phyloP scores from a whole-genome alignment of 2,797 vertebrate species.

The Tokudaia tokunoshimensis region DNA sequence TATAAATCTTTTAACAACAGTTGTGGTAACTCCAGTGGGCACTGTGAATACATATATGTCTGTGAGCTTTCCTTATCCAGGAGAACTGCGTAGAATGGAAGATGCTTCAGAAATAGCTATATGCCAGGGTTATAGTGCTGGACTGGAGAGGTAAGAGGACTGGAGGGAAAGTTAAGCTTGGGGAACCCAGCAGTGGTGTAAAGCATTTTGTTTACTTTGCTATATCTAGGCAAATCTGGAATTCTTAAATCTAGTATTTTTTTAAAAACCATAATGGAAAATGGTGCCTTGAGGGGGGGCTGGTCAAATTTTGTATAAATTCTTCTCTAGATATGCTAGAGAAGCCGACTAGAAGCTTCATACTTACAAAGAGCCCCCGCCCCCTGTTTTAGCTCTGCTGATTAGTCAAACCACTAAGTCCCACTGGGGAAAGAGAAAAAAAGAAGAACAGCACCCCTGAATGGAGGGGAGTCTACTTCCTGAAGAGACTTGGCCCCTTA shows the following conservation, averaged over 20 bases:
- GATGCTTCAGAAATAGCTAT: not conserved
- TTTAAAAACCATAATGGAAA: constrained; percentile 51
- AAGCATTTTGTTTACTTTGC: constrained; percentile 62
- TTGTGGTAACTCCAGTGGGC: constrained; percentile 1
- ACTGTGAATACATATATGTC: not conserved
- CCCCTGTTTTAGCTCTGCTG: constrained; percentile 33
- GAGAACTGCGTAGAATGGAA: not conserved
- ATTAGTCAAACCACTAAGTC: constrained; percentile 45
- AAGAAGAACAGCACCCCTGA: not conserved
- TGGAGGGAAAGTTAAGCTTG: not conserved
- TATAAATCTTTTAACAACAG: constrained; percentile 33
- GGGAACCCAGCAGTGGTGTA: not conserved
- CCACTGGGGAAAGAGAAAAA: constrained; percentile 25
- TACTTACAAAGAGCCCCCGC: not conserved
- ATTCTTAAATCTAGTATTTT: constrained; percentile 52
- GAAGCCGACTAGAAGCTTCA: constrained; percentile 55
- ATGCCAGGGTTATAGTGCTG: not conserved
- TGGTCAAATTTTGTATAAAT: constrained; percentile 63
- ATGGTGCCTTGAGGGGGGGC: constrained; percentile 22
- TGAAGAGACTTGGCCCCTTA: constrained; percentile 23
- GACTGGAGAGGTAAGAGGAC: not conserved
- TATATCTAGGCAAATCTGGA: constrained; percentile 61
- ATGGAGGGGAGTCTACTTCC: not conserved
- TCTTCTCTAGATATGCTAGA: constrained; percentile 50
- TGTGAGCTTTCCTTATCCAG: constrained; percentile 51